Conservation (phyloP, 2,113 vertebrate species). For the Ophthalmolycus amberensis region DNA sequence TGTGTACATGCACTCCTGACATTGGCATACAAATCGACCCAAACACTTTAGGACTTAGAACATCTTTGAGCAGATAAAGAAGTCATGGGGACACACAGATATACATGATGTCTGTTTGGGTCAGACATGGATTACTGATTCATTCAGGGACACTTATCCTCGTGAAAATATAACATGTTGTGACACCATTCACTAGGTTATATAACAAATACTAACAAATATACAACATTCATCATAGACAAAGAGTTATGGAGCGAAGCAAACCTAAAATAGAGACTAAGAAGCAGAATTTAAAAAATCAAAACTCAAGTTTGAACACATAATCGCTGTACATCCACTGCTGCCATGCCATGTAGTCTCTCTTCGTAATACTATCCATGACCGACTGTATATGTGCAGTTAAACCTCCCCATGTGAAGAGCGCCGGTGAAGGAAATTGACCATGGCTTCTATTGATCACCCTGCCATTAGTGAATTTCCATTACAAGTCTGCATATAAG, state of each 20-base stretch:
- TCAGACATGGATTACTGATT: neutral
- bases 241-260: neutral
- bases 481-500: constrained; percentile 70
- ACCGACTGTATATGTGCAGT: constrained; percentile 39
- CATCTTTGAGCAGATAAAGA: neutral
- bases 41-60: neutral
- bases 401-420: constrained; percentile 48
- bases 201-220: neutral
- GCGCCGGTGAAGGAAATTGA: constrained; percentile 49
- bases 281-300: neutral
- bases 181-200: neutral
- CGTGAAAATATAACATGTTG: neutral
- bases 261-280: neutral
- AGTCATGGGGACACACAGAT: neutral
- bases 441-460: constrained; percentile 75
- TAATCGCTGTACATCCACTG: neutral
- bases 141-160: neutral
- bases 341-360: constrained; percentile 16
- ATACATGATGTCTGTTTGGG: neutral
- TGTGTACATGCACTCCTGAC: neutral
- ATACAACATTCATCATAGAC: neutral
- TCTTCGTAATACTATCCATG: constrained; percentile 19
- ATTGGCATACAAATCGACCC: neutral
- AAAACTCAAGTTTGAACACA: neutral
- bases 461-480: constrained; percentile 77